A percentile compares a stretch with the other conserved stretches of the same genome.
Conservation (phyloP, 2,888 invertebrate genomes). For the Synergus laeviventris region DNA sequence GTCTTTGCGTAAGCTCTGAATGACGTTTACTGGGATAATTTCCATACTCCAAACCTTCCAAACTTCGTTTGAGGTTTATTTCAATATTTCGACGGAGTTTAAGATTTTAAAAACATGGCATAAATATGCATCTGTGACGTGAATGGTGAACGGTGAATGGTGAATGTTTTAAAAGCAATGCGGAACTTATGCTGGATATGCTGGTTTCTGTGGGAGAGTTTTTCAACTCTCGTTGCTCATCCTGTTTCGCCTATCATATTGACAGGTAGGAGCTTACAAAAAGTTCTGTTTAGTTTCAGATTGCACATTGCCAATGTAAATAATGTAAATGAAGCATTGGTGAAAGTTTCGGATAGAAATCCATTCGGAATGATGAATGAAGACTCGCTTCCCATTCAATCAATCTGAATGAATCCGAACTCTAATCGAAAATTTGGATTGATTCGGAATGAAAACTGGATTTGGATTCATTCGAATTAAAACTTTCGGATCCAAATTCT, state of each 20-base stretch:
- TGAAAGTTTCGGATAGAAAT: too few species aligned
- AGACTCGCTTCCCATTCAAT: too few species aligned
- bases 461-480: too few species aligned
- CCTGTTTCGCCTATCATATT: conserved; percentile 61
- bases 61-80: not conserved
- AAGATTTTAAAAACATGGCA: conserved; percentile 53
- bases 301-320: too few species aligned
- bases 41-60: too few species aligned
- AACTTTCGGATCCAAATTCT: too few species aligned
- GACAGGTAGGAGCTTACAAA: conserved; percentile 51
- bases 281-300: too few species aligned
- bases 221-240: conserved; percentile 66
- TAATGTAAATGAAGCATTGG: too few species aligned
- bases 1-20: not conserved
- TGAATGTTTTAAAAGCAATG: conserved; percentile 60
- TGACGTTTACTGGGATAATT: not conserved
- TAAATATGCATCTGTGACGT: conserved; percentile 47
- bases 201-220: conserved; percentile 69
- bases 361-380: too few species aligned
- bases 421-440: too few species aligned
- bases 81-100: conserved; percentile 40
- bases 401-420: too few species aligned
- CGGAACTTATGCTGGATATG: conserved; percentile 66
- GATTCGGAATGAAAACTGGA: too few species aligned
- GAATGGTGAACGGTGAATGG: conserved; percentile 11